These are phyloP conservation scores for Apamea epomidion DNA, from an alignment of 2,888 invertebrate species.

Conservation along the genomic window DNA sequence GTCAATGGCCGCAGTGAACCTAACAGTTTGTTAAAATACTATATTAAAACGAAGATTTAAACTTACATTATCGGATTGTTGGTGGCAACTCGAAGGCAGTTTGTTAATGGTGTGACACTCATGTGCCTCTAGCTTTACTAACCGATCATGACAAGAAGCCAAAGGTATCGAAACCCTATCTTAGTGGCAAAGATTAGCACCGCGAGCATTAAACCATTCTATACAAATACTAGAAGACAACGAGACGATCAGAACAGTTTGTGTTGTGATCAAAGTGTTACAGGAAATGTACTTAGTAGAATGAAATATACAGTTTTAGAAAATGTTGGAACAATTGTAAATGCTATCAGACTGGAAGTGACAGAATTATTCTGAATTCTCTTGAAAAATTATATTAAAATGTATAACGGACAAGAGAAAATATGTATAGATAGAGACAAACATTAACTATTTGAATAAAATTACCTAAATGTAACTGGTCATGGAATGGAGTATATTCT, in stretches of 20 bases:
- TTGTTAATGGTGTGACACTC: conserved; percentile 70
- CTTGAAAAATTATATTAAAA: conserved; percentile 40
- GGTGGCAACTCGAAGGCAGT: conserved; percentile 63
- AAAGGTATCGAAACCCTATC: conserved; percentile 53
- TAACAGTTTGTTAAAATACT: conserved; percentile 55
- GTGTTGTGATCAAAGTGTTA: conserved; percentile 24
- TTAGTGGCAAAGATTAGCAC: conserved; percentile 79
- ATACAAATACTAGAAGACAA: conserved; percentile 57
- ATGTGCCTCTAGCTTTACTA: conserved; percentile 73
- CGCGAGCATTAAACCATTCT: conserved; percentile 65
- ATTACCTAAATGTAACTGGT: conserved; percentile 61
- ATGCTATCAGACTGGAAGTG: conserved; percentile 55
- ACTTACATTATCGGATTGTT: conserved; percentile 51
- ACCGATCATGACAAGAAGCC: conserved; percentile 63
- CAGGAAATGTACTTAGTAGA: conserved; percentile 52
- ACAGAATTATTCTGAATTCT: conserved; percentile 37
- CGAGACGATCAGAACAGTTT: conserved; percentile 36
- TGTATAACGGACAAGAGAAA: conserved; percentile 41
- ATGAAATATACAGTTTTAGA: conserved; percentile 55
- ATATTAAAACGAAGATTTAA: conserved; percentile 52
- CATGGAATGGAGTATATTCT: conserved; percentile 70
- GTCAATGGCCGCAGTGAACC: conserved; percentile 64
- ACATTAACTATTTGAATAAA: conserved; percentile 54
- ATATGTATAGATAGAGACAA: conserved; percentile 46
- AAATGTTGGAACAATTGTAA: conserved; percentile 60